phyloP scores from a whole-genome alignment of 2,888 invertebrate species.

The Pyrrhia umbra region DNA sequence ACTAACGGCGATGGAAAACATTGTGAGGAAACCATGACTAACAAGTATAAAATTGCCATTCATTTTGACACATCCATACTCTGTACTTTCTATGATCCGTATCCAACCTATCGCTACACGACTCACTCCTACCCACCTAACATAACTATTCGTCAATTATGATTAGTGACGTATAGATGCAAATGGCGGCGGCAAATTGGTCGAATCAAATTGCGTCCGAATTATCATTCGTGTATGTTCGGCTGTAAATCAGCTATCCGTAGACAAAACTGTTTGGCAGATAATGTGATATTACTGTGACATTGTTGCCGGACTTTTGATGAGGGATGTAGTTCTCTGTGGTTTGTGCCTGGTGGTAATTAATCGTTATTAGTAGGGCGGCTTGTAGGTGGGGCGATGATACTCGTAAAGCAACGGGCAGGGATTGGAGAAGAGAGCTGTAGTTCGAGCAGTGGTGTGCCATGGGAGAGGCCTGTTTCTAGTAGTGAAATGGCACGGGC shows the following conservation, averaged over 20 bases:
- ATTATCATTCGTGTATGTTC: conserved; percentile 57
- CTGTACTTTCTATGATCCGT: conserved; percentile 9
- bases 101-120: conserved; percentile 5
- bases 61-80: background rate
- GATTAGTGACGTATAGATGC: conserved; percentile 65
- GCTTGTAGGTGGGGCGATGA: background rate
- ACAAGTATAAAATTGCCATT: too few relatives aligned
- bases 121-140: conserved; percentile 14
- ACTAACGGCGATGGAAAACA: too few relatives aligned
- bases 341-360: background rate
- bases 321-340: background rate
- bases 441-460: too few relatives aligned
- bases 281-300: conserved; percentile 25
- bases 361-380: background rate
- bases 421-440: too few relatives aligned
- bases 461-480: too few relatives aligned
- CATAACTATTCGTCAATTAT: conserved; percentile 63
- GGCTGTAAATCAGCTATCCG: conserved; percentile 58
- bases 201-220: conserved; percentile 61
- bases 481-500: too few relatives aligned
- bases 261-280: conserved; percentile 58
- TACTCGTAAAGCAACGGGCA: too few relatives aligned
- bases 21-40: background rate
- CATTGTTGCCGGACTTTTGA: conserved; percentile 10
- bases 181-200: conserved; percentile 66